A percentile compares a stretch with the other conserved stretches of the same genome.
Evolutionary conservation across 2,888 invertebrate species (phyloP).

Genomic region (Spatulosminthurus flaviceps): DNA sequence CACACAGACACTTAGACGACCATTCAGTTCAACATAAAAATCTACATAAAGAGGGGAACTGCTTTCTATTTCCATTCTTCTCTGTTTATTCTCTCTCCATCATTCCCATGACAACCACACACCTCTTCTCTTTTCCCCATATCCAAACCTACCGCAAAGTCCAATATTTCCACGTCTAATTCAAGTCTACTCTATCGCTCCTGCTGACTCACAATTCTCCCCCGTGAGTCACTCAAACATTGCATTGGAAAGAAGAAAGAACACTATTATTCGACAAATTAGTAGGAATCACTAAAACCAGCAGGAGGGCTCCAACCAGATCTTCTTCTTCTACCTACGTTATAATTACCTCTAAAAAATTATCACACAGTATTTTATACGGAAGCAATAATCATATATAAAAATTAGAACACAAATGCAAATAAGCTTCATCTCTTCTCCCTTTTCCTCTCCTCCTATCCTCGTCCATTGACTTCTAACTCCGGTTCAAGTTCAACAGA

Average conservation of each 20-base stretch:
- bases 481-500: background rate
- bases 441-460: no score
- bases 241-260: background rate
- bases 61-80: slow-evolving; percentile 1
- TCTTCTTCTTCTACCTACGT: background rate
- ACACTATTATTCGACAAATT: background rate
- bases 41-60: background rate
- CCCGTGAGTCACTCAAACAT: background rate
- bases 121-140: background rate
- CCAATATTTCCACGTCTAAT: background rate
- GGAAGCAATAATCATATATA: background rate
- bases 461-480: background rate
- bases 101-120: background rate
- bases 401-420: slow-evolving; percentile 11
- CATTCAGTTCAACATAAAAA: background rate
- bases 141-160: background rate
- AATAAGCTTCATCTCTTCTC: background rate
- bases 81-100: background rate
- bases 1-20: slow-evolving; percentile 18
- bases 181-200: background rate
- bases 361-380: background rate
- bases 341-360: background rate
- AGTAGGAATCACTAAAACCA: background rate
- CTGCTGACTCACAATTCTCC: background rate
- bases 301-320: background rate